phyloP scores from a whole-genome alignment of 2,888 invertebrate species.

The Phaedon cochleariae region DNA sequence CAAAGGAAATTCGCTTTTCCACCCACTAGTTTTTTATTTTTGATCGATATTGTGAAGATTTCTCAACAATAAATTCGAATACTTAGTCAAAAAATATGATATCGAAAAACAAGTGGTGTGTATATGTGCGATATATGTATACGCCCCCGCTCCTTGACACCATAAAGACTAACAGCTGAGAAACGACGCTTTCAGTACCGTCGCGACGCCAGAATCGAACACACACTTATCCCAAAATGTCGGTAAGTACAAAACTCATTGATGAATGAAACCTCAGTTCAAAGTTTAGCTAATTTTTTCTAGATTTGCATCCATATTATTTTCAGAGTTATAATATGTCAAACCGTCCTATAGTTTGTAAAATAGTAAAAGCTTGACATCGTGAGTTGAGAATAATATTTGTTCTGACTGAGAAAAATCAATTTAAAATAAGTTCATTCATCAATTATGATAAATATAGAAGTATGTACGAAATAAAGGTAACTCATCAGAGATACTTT shows the following conservation, averaged over 20 bases:
- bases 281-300: background rate
- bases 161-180: conserved; percentile 56
- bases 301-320: too few species aligned
- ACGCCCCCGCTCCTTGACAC: conserved; percentile 55
- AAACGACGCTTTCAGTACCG: conserved; percentile 63
- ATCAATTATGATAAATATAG: too few species aligned
- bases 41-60: background rate
- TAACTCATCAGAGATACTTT: too few species aligned
- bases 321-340: too few species aligned
- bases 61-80: too few species aligned
- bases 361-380: too few species aligned
- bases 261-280: background rate
- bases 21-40: conserved; percentile 23
- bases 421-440: too few species aligned
- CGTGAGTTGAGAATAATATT: too few species aligned
- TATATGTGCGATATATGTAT: conserved; percentile 13
- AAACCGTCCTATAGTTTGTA: too few species aligned
- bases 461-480: too few species aligned
- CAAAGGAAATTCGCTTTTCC: background rate
- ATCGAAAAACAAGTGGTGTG: conserved; percentile 43
- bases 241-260: conserved; percentile 53
- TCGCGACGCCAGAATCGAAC: conserved; percentile 61
- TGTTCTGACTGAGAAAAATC: too few species aligned
- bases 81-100: conserved; percentile 44
- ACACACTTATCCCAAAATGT: conserved; percentile 49